Base-by-base conservation (phyloP, 1,140 invertebrate genomes). In the Rhagoletis pomonella region DNA sequence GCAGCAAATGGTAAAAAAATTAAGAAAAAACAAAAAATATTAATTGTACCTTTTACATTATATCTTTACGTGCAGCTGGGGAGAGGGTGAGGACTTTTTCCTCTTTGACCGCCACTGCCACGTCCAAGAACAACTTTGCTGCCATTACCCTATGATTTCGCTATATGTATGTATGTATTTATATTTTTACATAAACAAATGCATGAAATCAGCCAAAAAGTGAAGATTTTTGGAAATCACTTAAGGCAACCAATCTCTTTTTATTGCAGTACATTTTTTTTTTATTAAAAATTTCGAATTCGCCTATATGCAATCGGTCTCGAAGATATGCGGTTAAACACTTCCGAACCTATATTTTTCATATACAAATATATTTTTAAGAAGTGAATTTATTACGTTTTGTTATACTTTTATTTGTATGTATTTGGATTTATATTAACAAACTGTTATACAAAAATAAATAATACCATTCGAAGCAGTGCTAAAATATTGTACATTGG, bases 71-170 rank as follows among this genome's bases (percentile, higher is more conserved):
- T 44, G 73, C 50, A 55, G 73, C 73, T 50, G 73, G 44, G 73
- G 73, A 55, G 50, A 81, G 44, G 44, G 73, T 81, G 73, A 55
- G n/a, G 73, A 81, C 50, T 55, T 81, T 81, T 81, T 81, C n/a
- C 73, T 81, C 44, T 55, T 55, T 7, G 44, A n/a, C 44, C 73
- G 19, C 50, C 73, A 55, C 67, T 81, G 73, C 73, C 73, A 81
- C 9, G 50, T 19, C 50, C 50, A 81, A 81, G 73, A 81, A 50
- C 7, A 3, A 47, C 50, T 6, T 55, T 81, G 73, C 73, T 81
- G 73, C 47, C 17, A 50, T 81, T 81, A 81, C 73, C 44, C 17
- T 81, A 81, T 81, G 73, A 81, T 81, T 81, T 7, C 17, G 73
- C 73, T 81, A 9, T 81, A 55, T 17, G 17, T 64, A n/a, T 14